phyloP scores from a whole-genome alignment of 2,888 invertebrate species.

The Apamea monoglypha region DNA sequence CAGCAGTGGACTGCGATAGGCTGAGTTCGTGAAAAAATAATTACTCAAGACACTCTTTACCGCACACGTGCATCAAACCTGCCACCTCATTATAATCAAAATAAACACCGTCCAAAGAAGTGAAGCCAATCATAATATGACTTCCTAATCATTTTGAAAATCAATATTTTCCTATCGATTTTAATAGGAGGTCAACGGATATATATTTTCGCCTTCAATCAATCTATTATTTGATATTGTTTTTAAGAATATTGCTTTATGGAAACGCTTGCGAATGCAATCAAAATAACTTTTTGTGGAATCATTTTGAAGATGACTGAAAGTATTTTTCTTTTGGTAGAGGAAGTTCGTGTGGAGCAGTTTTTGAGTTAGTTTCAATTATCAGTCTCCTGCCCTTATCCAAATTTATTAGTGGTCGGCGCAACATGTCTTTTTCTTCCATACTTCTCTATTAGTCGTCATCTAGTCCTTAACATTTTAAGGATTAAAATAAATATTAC shows the following conservation, averaged over 20 bases:
- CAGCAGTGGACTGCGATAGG: too few relatives aligned
- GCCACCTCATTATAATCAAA: slow-evolving; percentile 2
- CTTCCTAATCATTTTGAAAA: neutral
- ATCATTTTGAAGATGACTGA: neutral
- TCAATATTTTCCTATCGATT: slow-evolving; percentile 33
- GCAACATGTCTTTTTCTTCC: neutral
- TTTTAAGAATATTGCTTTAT: slow-evolving; percentile 1
- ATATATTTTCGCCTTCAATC: slow-evolving; percentile 11
- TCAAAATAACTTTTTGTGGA: neutral
- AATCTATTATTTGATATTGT: slow-evolving; percentile 12
- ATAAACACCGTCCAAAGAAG: slow-evolving; percentile 7
- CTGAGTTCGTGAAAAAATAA: slow-evolving; percentile 2
- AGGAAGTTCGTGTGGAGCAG: neutral
- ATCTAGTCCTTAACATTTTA: too few relatives aligned
- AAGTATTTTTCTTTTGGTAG: neutral
- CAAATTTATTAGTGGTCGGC: too few relatives aligned
- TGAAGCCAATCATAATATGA: slow-evolving; percentile 35
- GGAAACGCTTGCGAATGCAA: neutral
- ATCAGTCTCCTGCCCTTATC: neutral
- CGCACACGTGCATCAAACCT: slow-evolving; percentile 15
- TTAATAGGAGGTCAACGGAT: slow-evolving; percentile 15
- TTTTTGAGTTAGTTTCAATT: neutral
- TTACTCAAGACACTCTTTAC: neutral
- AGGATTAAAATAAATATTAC: too few relatives aligned
- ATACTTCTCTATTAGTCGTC: too few relatives aligned